Evolutionary conservation across 2,797 vertebrate species (phyloP).

Genomic region (Hypotaenidia okinawae): DNA sequence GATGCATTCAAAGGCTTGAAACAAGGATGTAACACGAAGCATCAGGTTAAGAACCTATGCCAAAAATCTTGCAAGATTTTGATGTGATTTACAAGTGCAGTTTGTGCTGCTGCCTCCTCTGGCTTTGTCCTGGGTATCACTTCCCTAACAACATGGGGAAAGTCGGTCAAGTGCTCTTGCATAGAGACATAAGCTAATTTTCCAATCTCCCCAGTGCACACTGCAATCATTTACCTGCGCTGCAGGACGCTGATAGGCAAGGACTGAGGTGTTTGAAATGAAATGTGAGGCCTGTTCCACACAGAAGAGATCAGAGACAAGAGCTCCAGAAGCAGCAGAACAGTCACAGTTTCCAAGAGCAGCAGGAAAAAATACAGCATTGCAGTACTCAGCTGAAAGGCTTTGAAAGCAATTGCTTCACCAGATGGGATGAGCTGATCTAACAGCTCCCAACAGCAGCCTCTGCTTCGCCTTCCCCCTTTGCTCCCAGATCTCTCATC

Average conservation of each 20-base stretch:
- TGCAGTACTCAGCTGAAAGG: background rate
- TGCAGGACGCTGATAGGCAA: background rate
- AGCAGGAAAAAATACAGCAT: background rate
- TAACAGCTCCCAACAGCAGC: background rate
- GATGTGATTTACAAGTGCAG: background rate
- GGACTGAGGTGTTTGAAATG: background rate
- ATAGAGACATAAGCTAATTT: background rate
- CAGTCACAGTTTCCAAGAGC: background rate
- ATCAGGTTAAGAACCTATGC: background rate
- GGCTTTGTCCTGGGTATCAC: background rate
- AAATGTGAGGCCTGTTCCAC: background rate
- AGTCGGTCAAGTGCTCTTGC: background rate
- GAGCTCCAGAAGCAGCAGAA: background rate
- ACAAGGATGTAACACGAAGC: background rate
- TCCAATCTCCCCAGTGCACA: background rate
- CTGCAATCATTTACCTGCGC: background rate
- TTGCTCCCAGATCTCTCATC: background rate
- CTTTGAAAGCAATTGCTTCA: background rate
- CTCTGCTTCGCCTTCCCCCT: background rate
- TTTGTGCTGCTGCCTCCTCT: background rate
- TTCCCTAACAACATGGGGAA: background rate
- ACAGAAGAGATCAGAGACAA: background rate
- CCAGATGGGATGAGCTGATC: background rate
- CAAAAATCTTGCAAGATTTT: background rate
- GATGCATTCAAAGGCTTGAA: background rate